phyloP scores from a whole-genome alignment of 2,888 invertebrate species.

The Melanchra persicariae region DNA sequence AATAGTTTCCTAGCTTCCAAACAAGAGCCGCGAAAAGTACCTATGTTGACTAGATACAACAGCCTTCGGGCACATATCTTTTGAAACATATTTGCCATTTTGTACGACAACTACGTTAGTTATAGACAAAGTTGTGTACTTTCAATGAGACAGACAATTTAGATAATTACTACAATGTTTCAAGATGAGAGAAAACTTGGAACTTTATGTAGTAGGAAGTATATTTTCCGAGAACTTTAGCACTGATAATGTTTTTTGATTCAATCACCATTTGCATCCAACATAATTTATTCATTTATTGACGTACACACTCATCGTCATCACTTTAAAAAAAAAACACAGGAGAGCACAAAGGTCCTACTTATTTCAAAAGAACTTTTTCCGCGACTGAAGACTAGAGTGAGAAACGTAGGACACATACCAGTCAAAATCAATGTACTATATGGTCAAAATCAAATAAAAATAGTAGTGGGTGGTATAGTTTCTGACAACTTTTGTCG shows the following conservation, averaged over 20 bases:
- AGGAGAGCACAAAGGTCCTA: too few species aligned
- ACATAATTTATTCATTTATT: too few species aligned
- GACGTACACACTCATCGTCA: too few species aligned
- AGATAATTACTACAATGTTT: background rate
- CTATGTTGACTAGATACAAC: background rate
- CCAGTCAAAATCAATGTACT: too few species aligned
- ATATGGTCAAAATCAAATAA: too few species aligned
- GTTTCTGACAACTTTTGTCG: too few species aligned
- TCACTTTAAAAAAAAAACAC: too few species aligned
- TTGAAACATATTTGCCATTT: constrained; percentile 19
- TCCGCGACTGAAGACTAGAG: too few species aligned
- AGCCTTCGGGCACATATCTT: constrained; percentile 2
- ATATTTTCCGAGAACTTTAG: background rate
- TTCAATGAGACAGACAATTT: background rate
- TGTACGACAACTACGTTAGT: background rate
- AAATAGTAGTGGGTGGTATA: too few species aligned
- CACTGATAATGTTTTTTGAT: background rate
- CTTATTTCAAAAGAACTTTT: too few species aligned
- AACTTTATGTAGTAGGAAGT: background rate
- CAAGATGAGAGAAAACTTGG: background rate
- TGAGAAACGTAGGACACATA: too few species aligned
- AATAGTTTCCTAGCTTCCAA: too few species aligned
- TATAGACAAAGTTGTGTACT: background rate
- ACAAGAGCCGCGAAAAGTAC: background rate
- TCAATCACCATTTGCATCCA: background rate